Evolutionary conservation across 1,140 invertebrate genomes (phyloP), one percentile per base, ranked within the genome.

Genomic region (Mamestra configurata): DNA sequence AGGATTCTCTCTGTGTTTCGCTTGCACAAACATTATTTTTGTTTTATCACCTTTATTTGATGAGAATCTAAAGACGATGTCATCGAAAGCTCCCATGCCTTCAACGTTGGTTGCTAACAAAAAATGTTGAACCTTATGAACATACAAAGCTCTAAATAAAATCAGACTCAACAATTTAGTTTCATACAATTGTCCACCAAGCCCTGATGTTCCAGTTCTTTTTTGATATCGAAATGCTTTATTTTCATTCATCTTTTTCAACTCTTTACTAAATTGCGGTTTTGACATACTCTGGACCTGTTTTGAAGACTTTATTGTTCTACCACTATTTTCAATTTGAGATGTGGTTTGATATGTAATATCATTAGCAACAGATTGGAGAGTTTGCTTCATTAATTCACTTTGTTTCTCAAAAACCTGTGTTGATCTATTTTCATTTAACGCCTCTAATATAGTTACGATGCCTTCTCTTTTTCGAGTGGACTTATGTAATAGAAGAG

Each of bases 111-210:
- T 73, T 15, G 51, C 80, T 15, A 81, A 31, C 53, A 64, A 53
- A 15, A 75, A 81, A 18, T 72, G 10, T 49, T 73, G 35, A n/a
- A 79, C 73, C 4, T 78, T 68, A 15, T 73, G 27, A 57, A 73
- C 59, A 40, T 66, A 75, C 24, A 61, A 18, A 24, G 77, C 77
- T 66, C 77, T 66, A 5, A 79, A 35, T 6, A 82, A 57, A 24
- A 79, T 59, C 5, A 82, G 15, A 15, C 71, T 75, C 18, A 82
- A 72, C n/a, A 82, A 13, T 70, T 82, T 82, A 15, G 80, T 79
- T 70, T 82, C 80, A 37, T 82, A 82, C 13, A 82, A 46, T 18
- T 82, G 80, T 15, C 80, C 80, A 59, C 76, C 57, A 13, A 79
- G 71, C n/a, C 76, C 80, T 4, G 76, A 68, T 0, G 76, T 82